Evolutionary conservation across 2,797 vertebrate species (phyloP), one percentile per base, ranked within the genome.

Genomic region (Enteromius treurensis): DNA sequence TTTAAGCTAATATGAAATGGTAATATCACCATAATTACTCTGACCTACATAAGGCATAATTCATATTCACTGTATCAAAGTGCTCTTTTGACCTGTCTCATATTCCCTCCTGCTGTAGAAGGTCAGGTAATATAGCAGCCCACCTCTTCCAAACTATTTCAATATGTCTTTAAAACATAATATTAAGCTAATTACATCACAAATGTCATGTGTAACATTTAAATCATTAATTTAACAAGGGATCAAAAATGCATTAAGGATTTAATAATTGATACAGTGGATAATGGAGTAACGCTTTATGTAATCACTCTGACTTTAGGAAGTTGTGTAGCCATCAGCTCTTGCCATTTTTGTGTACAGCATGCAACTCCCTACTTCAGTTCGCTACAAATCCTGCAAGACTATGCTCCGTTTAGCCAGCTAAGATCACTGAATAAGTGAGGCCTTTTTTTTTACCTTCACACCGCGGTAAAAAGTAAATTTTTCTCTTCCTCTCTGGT

Each of bases 31-130:
- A 81, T 89, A 86, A 88, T 89, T 84, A 89, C 71, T 70, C 47
- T 88, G 85, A 85, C 86, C 86, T 89, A 87, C 83, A 86, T 71
- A 68, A 64, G 79, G 80, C 67, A 82, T 86, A 84, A 84, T 85
- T 89, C 75, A 84, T 79, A 53, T 85, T 87, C 81, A 86, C 71
- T 88, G 68, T 82, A 67, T 85, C 76, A 85, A 88, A 84, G 79
- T 88, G 80, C 47, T 62, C 45, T 73, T 80, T 64, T 64, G 77
- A 73, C 49, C 82, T 78, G 80, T 85, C 82, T 81, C 64, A 76
- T 85, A 83, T 83, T 78, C 77, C 60, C 79, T 70, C 53, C 62
- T 53, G 64, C 55, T 82, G 77, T 81, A 87, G 83, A 87, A 86
- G 86, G 86, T 86, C 86, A 89, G 75, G 40, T 73, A 79, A 73